Evolutionary conservation across 2,888 invertebrate genomes (phyloP).

Genomic region (Volucella inflata): DNA sequence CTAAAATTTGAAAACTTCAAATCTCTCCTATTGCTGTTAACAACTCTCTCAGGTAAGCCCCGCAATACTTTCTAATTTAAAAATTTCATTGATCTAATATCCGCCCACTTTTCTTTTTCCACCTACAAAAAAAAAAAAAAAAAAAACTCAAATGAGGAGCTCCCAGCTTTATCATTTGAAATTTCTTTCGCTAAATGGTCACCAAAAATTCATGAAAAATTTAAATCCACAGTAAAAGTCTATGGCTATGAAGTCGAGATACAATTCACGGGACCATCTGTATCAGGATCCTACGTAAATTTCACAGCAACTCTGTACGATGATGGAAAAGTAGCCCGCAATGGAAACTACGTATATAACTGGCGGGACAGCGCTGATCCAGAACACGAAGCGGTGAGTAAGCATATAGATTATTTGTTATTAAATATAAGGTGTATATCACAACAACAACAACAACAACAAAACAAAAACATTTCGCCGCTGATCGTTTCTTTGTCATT

Average conservation of each 20-base stretch:
- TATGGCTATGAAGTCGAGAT: conserved; percentile 84
- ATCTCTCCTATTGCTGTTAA: conserved; percentile 28
- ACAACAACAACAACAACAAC: conserved; percentile 26
- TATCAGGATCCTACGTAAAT: conserved; percentile 89
- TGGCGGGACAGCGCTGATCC: conserved; percentile 86
- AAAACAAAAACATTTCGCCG: conserved; percentile 34
- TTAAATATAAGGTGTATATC: conserved; percentile 9
- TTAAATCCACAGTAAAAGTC: conserved; percentile 76
- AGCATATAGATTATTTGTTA: conserved; percentile 34
- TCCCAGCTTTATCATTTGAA: conserved; percentile 54
- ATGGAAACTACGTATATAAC: conserved; percentile 84
- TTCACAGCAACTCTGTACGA: conserved; percentile 84
- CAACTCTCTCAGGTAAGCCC: conserved; percentile 54
- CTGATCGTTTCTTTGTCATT: conserved; percentile 6
- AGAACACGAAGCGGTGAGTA: conserved; percentile 77
- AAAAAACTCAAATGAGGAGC: conserved; percentile 53
- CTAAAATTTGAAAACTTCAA: conserved; percentile 35
- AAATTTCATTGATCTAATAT: conserved; percentile 47
- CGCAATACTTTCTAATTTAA: too few species aligned
- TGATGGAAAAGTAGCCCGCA: conserved; percentile 78
- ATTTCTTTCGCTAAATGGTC: not conserved
- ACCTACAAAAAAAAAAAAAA: conserved; percentile 34
- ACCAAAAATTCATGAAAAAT: conserved; percentile 8
- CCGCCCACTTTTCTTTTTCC: conserved; percentile 68
- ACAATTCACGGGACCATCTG: conserved; percentile 87